These are phyloP conservation scores for Spatulosminthurus flaviceps DNA, from an alignment of 2,888 invertebrate species.

Conservation along the genomic window DNA sequence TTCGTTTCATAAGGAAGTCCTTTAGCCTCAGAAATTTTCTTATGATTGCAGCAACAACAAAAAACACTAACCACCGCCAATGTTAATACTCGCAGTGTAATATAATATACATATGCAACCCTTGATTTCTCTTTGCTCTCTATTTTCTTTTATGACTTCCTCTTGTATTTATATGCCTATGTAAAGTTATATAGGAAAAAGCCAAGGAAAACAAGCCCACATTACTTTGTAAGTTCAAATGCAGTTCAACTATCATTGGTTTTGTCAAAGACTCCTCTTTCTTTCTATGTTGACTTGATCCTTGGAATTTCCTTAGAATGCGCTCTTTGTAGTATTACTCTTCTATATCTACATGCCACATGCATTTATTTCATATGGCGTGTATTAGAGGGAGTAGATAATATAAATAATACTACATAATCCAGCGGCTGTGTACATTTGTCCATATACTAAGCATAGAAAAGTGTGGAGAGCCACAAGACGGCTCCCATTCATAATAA, in stretches of 20 bases:
- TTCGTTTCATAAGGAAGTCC: slow-evolving; percentile 2
- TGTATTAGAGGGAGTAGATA: too few relatives aligned
- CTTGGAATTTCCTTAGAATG: too few relatives aligned
- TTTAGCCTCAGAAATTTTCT: neutral
- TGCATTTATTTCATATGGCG: too few relatives aligned
- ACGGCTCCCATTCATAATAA: slow-evolving; percentile 35
- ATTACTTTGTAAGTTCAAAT: neutral
- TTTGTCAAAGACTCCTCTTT: neutral
- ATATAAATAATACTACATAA: too few relatives aligned
- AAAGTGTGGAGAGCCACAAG: slow-evolving; percentile 23
- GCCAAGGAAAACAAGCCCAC: neutral
- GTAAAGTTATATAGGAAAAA: too few relatives aligned
- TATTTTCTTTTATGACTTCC: neutral
- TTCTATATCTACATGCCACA: too few relatives aligned
- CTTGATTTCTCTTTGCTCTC: neutral
- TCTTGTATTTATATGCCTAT: neutral
- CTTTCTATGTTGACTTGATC: too few relatives aligned
- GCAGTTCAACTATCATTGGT: neutral
- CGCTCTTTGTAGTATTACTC: too few relatives aligned
- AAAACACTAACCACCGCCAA: slow-evolving; percentile 7
- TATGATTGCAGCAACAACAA: too few relatives aligned
- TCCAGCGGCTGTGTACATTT: neutral
- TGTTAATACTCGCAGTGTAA: neutral
- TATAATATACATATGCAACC: neutral
- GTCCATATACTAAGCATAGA: neutral